Conservation (phyloP, 2,888 invertebrate genomes). For the Netelia melanura region DNA sequence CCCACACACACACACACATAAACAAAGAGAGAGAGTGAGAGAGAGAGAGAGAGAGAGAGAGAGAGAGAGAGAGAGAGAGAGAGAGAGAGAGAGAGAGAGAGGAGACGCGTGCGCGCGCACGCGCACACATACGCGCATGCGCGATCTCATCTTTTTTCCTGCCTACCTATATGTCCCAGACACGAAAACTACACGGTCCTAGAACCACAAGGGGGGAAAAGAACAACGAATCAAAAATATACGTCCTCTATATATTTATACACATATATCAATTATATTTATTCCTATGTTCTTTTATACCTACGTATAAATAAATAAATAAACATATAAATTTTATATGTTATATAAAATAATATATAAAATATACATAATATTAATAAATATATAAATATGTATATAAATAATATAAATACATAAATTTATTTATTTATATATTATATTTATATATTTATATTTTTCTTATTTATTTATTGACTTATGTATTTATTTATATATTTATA, state of each 20-base stretch:
- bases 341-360: no score
- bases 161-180: conserved; percentile 21
- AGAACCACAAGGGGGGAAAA: conserved; percentile 25
- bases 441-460: no score
- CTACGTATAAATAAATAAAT: no score
- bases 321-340: no score
- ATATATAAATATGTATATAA: no score
- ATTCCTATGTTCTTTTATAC: no score
- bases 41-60: conserved; percentile 2
- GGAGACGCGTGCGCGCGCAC: neutral
- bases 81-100: neutral
- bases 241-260: neutral
- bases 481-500: neutral
- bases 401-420: no score
- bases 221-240: neutral
- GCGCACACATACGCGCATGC: neutral
- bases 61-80: neutral
- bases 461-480: no score
- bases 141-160: neutral
- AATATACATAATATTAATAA: no score
- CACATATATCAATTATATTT: neutral
- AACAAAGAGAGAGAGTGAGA: neutral
- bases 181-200: conserved; percentile 53
- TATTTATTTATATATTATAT: no score
- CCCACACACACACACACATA: conserved; percentile 10